Base-by-base conservation (phyloP, 2,797 vertebrate species). In the Melanotaenia pygmaea region DNA sequence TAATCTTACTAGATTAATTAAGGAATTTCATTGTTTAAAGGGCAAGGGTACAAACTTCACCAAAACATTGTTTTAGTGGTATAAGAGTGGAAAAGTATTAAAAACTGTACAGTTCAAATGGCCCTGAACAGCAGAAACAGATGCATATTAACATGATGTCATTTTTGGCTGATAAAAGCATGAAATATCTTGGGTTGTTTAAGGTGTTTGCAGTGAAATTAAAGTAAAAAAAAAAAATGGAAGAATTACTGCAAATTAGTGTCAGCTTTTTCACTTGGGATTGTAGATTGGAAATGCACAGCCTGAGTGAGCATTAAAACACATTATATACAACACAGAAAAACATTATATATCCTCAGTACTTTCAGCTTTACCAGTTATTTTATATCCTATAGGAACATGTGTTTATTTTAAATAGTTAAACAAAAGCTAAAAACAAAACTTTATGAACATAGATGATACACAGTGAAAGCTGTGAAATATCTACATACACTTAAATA, bases 261-360 rank as follows among this genome's bases (percentile, higher is more conserved):
- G 7, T 30, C 3, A 32, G 7, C 51, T 54, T 54, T 54, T 26
- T 14, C 51, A 26, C 24, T 11, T 53, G 50, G 45, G 50, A 9
- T 53, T 30, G 54, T 20, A 32, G 54, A 30, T 57, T 82, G 32
- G 43, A 86, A 82, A 71, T 34, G 1, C 81, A 57, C 18, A 56
- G 56, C 56, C 56, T 64, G 37, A 24, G 28, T 77, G 72, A 60
- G 74, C 72, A 59, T 72, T 67, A 73, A 80, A 79, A 79, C 62
- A 40, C 28, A 24, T 59, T 80, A 85, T 86, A 56, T 92, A 90
- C 84, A 91, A 71, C 24, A 71, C 24, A 38, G 53, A 10, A 24
- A 53, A 59, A 60, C 22, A 56, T n/a, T 51, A 28, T 54, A 32
- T 75, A 3, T 50, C 56, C 71, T 66, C 69, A 74, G n/a, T 66